Base-by-base conservation (phyloP, 2,797 vertebrate genomes). In the Lutjanus argentimaculatus region DNA sequence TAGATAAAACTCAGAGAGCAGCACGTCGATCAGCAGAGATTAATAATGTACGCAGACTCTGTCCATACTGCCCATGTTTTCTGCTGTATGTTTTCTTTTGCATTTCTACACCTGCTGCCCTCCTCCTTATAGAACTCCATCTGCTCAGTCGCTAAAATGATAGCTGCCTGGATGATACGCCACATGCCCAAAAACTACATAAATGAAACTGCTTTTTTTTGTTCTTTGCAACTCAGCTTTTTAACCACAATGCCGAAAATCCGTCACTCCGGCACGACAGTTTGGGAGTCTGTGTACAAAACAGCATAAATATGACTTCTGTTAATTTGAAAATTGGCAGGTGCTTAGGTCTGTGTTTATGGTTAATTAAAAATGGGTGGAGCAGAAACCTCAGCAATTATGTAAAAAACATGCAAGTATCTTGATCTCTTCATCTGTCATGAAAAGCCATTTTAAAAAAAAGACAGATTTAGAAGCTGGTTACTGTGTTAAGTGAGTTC, bases 121-220 rank as follows among this genome's bases (percentile, higher is more conserved):
- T 49, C 57, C 53, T 51, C 10, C 17, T 69, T 75, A 30, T 42
- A 70, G 70, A 72, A 36, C 3, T 15, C 46, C 63, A 66, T 76
- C 63, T 65, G 53, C 42, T 49, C 49, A 43, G 30, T 2, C 21
- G 43, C 1, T 48, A 45, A 15, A 43, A 57, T 57, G 8, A n/a
- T 22, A 71, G 22, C 57, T 36, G 63, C 57, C n/a, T 56, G 14
- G 36, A 56, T 55, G 52, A 71, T 40, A 53, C 14, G 61, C 45
- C 65, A 67, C 5, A 64, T 7, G 3, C 1, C 43, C 17, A 62
- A 52, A 36, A 30, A 43, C 14, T 17, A 63, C 14, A 67, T 43
- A 40, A 43, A 64, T 49, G 1, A 53, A 45, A 53, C 0, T 0
- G 4, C 14, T 25, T n/a, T 30, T 45, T 53, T 15, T 61, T 9